These are phyloP conservation scores for Harpalus rufipes DNA, from an alignment of 2,888 invertebrate genomes.

Conservation along the genomic window DNA sequence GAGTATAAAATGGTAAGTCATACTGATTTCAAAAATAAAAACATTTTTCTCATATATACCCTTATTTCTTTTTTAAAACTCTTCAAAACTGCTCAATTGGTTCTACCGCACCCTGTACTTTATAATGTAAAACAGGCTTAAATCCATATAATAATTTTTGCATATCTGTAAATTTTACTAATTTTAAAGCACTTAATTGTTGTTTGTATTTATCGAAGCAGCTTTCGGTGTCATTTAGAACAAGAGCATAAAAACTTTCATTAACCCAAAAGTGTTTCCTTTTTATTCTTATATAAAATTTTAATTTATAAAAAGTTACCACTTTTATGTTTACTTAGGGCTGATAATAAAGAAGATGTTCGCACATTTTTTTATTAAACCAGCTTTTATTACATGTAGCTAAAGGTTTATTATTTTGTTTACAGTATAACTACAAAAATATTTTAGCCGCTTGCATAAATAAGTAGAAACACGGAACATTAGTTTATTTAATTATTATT, in stretches of 20 bases:
- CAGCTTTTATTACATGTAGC: background rate
- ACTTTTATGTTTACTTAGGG: background rate
- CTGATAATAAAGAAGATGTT: background rate
- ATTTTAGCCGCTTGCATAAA: background rate
- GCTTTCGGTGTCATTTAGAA: background rate
- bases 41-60: too few species aligned
- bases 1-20: too few species aligned
- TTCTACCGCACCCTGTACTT: too few species aligned
- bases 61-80: too few species aligned
- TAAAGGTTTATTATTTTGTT: background rate
- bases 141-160: background rate
- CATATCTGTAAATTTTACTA: background rate
- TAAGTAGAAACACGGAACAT: too few species aligned
- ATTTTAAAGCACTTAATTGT: background rate
- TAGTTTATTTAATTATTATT: too few species aligned
- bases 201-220: background rate
- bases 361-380: conserved; percentile 2
- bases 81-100: too few species aligned
- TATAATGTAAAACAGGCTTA: too few species aligned
- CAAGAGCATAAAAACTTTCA: background rate
- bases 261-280: background rate
- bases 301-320: conserved; percentile 4
- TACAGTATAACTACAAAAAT: background rate
- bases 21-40: too few species aligned
- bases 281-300: conserved; percentile 1